Percentiles rank a stretch among this genome's conserved stretches.
These are phyloP conservation scores for Mobula hypostoma DNA, from an alignment of 2,113 vertebrate genomes.

Conservation along the genomic window DNA sequence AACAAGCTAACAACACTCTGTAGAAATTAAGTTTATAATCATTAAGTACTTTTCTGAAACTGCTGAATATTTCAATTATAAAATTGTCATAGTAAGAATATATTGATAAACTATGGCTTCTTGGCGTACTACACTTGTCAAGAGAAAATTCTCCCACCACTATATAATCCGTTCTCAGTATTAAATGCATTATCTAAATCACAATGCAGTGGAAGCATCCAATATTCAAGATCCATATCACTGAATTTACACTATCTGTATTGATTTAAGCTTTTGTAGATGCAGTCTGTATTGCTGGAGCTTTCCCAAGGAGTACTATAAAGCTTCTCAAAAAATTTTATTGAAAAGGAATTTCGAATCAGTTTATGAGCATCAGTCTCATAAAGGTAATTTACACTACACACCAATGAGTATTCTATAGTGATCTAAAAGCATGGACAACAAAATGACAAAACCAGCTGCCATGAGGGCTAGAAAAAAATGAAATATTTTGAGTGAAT, in stretches of 20 bases:
- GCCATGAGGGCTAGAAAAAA: not conserved
- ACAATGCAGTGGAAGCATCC: not conserved
- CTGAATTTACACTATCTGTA: not conserved
- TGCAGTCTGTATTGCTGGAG: not conserved
- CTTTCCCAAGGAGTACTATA: not conserved
- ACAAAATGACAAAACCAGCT: not conserved
- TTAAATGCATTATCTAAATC: not conserved
- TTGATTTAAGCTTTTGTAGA: not conserved
- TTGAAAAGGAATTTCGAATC: not conserved
- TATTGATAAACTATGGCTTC: not conserved
- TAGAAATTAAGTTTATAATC: not conserved
- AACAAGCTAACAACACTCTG: not conserved
- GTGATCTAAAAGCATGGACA: not conserved
- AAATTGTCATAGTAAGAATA: not conserved
- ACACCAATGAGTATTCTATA: not conserved
- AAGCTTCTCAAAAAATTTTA: not conserved
- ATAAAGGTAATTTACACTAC: not conserved
- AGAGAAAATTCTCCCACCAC: not conserved
- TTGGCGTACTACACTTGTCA: not conserved
- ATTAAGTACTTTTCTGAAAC: not conserved
- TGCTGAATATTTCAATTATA: not conserved
- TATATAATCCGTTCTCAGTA: not conserved
- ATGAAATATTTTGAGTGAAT: not conserved
- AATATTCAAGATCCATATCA: not conserved
- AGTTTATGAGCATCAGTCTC: not conserved